These are phyloP conservation scores for Deroplatys truncata DNA, from an alignment of 2,888 invertebrate species.

Conservation along the genomic window DNA sequence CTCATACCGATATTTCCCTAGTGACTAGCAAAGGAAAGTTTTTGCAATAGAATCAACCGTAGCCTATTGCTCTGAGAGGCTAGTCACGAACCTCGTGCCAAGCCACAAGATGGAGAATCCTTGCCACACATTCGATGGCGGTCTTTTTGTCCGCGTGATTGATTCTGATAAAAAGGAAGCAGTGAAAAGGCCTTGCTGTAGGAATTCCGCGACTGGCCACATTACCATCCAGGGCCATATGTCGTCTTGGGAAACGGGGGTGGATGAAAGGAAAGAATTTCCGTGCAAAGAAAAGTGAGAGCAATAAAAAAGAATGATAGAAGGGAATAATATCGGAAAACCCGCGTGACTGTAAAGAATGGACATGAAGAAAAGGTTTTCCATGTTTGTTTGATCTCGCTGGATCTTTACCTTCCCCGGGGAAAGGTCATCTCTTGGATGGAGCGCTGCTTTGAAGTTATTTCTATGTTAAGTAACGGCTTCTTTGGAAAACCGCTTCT, in stretches of 20 bases:
- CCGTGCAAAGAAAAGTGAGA: neutral
- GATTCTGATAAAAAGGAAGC: neutral
- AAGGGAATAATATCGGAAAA: neutral
- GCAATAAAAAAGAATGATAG: neutral
- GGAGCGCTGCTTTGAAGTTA: neutral
- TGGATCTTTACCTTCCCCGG: neutral
- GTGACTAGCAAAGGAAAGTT: too few relatives aligned
- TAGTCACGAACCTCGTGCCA: neutral
- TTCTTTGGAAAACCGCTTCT: neutral
- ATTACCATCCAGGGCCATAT: neutral
- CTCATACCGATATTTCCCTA: too few relatives aligned
- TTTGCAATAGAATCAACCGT: too few relatives aligned
- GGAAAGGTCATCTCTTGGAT: neutral
- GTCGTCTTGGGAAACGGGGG: neutral
- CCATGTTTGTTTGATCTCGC: neutral
- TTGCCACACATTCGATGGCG: neutral
- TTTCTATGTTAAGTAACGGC: neutral
- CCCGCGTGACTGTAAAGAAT: neutral
- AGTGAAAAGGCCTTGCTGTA: neutral
- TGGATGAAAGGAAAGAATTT: neutral
- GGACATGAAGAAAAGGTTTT: neutral
- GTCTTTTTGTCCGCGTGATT: neutral
- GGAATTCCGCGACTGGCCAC: neutral
- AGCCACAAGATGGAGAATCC: neutral
- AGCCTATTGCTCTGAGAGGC: neutral